Percentiles rank a stretch among this genome's conserved stretches.
Conservation (phyloP, 2,797 vertebrate species). For the Fistularia tabacaria region DNA sequence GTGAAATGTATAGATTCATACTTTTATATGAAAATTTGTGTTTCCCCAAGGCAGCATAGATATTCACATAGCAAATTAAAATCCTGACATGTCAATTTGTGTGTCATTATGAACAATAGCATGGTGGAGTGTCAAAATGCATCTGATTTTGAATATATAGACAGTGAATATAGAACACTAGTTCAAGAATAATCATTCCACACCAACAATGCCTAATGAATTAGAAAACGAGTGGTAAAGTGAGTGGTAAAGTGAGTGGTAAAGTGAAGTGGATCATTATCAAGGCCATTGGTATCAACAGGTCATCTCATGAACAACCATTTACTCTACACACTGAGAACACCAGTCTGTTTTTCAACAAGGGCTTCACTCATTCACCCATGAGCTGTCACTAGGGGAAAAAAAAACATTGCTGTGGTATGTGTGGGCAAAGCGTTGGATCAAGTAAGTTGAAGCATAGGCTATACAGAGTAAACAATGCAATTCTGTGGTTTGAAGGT, state of each 20-base stretch:
- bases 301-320: conserved; percentile 56
- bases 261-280: conserved; percentile 44
- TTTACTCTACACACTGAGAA: conserved; percentile 46
- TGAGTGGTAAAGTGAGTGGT: conserved; percentile 36
- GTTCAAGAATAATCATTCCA: conserved; percentile 39
- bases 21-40: conserved; percentile 22
- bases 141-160: conserved; percentile 39
- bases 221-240: conserved; percentile 36
- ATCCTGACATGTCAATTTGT: conserved; percentile 37
- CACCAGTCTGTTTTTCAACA: conserved; percentile 42
- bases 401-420: conserved; percentile 17
- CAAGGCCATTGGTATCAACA: conserved; percentile 46
- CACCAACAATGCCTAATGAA: conserved; percentile 33
- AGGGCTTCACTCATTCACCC: conserved; percentile 25
- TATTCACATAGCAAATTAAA: conserved; percentile 34
- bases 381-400: background rate
- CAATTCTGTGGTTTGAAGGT: conserved; percentile 12
- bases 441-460: conserved; percentile 15
- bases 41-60: conserved; percentile 6
- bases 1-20: conserved; percentile 33
- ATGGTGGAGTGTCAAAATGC: conserved; percentile 29
- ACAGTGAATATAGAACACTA: conserved; percentile 32
- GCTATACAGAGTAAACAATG: conserved; percentile 13
- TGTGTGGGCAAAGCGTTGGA: conserved; percentile 4
- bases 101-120: conserved; percentile 17